Evolutionary conservation across 2,797 vertebrate genomes (phyloP).

Genomic region (Melanotaenia nigrans): DNA sequence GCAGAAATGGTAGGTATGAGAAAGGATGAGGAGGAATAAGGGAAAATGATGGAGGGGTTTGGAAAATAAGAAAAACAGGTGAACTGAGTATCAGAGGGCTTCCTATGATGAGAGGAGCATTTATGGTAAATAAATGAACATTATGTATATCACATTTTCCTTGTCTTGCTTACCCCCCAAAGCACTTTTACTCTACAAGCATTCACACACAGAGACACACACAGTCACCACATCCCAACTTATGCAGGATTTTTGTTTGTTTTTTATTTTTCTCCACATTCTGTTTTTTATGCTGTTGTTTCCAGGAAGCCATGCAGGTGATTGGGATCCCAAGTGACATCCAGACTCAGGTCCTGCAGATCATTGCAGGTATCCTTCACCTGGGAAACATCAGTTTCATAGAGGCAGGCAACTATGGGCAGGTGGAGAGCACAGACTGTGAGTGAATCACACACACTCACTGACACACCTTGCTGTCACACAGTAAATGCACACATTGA

Average conservation of each 20-base stretch:
- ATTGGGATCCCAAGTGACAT: constrained; percentile 87
- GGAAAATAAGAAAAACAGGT: not conserved
- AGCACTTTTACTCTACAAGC: too few species aligned
- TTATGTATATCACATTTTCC: too few species aligned
- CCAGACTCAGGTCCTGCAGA: constrained; percentile 91
- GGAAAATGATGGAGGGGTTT: too few species aligned
- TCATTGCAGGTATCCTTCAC: constrained; percentile 92
- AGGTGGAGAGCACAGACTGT: constrained; percentile 92
- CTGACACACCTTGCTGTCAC: not conserved
- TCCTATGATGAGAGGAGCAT: not conserved
- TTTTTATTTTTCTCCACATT: not conserved
- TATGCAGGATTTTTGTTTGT: not conserved
- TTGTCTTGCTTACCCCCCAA: not conserved
- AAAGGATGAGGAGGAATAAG: not conserved
- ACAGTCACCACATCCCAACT: not conserved
- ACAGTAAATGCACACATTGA: not conserved
- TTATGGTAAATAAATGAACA: not conserved
- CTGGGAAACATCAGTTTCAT: constrained; percentile 94
- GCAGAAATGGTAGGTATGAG: not conserved
- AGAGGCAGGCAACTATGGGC: constrained; percentile 93
- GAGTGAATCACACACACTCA: constrained; percentile 73
- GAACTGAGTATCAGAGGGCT: not conserved
- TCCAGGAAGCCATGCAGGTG: constrained; percentile 94
- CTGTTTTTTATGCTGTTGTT: constrained; percentile 6
- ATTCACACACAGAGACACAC: not conserved